A percentile compares a stretch with the other conserved stretches of the same genome.
Evolutionary conservation across 2,113 vertebrate genomes (phyloP).

Genomic region (Merops nubicus): DNA sequence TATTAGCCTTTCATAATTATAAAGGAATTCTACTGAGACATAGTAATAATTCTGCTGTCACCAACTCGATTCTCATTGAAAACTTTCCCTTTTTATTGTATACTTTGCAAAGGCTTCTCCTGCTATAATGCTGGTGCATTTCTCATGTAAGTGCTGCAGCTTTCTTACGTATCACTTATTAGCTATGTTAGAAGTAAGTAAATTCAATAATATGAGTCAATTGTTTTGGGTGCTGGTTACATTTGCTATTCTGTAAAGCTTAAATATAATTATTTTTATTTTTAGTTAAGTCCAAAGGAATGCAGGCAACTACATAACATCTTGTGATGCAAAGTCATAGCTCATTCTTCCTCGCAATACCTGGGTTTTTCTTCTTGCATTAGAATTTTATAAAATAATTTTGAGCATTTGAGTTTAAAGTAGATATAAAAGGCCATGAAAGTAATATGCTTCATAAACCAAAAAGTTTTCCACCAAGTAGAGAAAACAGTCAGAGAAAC

Average conservation of each 20-base stretch:
- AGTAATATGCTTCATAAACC: constrained; percentile 27
- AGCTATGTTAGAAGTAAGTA: neutral
- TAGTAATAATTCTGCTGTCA: neutral
- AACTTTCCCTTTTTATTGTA: neutral
- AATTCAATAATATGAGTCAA: neutral
- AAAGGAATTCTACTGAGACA: neutral
- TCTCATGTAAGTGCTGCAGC: neutral
- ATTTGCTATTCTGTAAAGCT: neutral
- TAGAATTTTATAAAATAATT: neutral
- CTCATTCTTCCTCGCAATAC: neutral
- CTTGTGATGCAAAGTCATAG: neutral
- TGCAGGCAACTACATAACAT: neutral
- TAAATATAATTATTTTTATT: neutral
- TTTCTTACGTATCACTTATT: neutral
- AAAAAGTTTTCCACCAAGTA: constrained; percentile 71
- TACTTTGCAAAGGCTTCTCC: neutral
- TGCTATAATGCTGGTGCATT: neutral
- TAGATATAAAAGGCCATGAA: neutral
- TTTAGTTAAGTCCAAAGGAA: neutral
- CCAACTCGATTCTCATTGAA: neutral
- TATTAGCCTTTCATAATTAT: neutral
- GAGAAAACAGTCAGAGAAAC: constrained; percentile 77
- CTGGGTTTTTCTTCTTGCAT: neutral
- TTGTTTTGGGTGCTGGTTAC: neutral
- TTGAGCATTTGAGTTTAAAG: constrained; percentile 1